phyloP scores from a whole-genome alignment of 2,113 vertebrate genomes.

The Paramisgurnus dabryanus region DNA sequence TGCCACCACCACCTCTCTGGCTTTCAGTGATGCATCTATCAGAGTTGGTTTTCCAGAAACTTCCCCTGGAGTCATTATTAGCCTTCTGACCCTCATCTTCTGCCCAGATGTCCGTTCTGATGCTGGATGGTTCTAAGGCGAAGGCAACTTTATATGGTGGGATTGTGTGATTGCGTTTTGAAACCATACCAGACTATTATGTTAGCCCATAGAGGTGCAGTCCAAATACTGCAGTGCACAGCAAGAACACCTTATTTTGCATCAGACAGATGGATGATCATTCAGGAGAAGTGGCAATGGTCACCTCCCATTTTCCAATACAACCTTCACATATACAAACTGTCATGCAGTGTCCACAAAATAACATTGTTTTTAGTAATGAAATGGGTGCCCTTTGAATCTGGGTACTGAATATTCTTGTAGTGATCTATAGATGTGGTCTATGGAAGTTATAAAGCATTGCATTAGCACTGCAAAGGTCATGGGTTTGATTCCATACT shows the following conservation, averaged over 20 bases:
- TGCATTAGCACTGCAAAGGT: not conserved
- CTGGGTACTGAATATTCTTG: too few species aligned
- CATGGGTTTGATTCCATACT: too few species aligned
- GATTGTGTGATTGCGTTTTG: too few species aligned
- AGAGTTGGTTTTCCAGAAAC: conserved; percentile 21
- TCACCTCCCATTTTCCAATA: conserved; percentile 7
- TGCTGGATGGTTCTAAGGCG: not conserved
- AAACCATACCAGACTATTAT: too few species aligned
- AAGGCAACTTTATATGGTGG: not conserved
- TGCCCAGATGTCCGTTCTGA: conserved; percentile 19
- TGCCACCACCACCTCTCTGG: not conserved
- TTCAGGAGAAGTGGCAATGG: not conserved
- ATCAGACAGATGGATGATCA: conserved; percentile 15
- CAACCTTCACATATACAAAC: not conserved
- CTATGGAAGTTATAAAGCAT: too few species aligned
- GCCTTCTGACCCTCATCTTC: conserved; percentile 21
- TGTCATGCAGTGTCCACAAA: too few species aligned
- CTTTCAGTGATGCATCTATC: not conserved
- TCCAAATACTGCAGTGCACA: conserved; percentile 1
- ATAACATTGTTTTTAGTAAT: too few species aligned
- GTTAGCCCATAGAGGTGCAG: not conserved
- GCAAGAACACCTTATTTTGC: conserved; percentile 9
- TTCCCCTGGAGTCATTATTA: conserved; percentile 30
- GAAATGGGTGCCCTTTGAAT: too few species aligned
- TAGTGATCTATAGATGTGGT: too few species aligned